These are phyloP conservation scores for Alviniconcha strummeri DNA, from an alignment of 2,888 invertebrate species.

Conservation along the genomic window DNA sequence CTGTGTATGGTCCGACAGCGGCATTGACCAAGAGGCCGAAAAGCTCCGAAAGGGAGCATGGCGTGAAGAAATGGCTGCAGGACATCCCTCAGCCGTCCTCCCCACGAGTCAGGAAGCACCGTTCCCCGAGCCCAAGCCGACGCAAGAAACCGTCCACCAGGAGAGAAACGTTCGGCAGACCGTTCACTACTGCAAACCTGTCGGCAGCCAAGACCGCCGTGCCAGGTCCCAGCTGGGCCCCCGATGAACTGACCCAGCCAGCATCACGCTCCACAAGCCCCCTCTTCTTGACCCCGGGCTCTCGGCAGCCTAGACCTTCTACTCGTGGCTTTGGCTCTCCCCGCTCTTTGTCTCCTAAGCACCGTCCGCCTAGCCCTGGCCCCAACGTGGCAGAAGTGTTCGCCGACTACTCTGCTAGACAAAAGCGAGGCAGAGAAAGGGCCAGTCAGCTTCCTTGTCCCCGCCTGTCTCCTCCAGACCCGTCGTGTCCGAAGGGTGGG, in stretches of 20 bases:
- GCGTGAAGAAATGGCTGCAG: conserved; percentile 8
- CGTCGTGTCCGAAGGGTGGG: conserved; percentile 8
- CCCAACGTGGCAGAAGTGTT: background rate
- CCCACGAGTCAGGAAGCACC: background rate
- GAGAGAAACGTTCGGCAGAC: no score
- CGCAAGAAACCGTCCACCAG: no score
- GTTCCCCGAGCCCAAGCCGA: background rate
- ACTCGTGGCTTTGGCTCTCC: background rate
- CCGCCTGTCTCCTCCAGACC: background rate
- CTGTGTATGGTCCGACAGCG: background rate
- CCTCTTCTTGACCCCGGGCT: background rate
- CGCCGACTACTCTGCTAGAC: background rate
- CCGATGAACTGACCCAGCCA: background rate
- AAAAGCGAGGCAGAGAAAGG: background rate
- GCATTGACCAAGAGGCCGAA: background rate
- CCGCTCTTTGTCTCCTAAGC: background rate
- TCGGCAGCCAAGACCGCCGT: no score
- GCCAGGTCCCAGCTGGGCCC: conserved; percentile 12
- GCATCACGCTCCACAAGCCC: background rate
- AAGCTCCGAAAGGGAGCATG: background rate
- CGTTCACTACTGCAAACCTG: no score
- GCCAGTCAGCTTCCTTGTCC: background rate
- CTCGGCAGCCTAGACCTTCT: background rate
- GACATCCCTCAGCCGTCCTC: background rate
- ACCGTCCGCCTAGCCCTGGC: background rate